These are phyloP conservation scores for Pterois miles DNA, from an alignment of 2,797 vertebrate genomes.

Conservation along the genomic window DNA sequence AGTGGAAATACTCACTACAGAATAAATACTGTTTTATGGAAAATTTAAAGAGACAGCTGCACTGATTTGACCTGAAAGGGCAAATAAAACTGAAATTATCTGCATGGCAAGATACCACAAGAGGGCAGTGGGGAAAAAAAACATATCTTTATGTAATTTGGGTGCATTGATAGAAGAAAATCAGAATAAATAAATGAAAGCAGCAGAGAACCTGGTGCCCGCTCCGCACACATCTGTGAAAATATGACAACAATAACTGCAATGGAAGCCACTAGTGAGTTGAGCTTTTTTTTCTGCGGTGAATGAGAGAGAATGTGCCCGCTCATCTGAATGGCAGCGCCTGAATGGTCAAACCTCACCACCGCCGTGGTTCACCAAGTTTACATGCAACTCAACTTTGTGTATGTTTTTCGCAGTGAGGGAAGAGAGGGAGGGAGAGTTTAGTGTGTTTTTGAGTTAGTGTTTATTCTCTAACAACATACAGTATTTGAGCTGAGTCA, in stretches of 20 bases:
- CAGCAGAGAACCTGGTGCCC: neutral
- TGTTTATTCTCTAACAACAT: neutral
- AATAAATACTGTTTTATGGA: neutral
- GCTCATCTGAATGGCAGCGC: slow-evolving; percentile 75
- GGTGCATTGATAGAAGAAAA: neutral
- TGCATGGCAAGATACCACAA: neutral
- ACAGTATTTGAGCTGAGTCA: neutral
- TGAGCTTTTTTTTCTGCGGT: slow-evolving; percentile 59
- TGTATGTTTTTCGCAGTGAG: slow-evolving; percentile 36
- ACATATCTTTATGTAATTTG: neutral
- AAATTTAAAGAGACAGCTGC: neutral
- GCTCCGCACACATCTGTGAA: slow-evolving; percentile 36
- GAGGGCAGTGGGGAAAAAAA: neutral
- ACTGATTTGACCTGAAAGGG: neutral
- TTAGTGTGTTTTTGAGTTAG: neutral
- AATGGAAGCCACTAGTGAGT: slow-evolving; percentile 71
- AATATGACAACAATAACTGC: slow-evolving; percentile 63
- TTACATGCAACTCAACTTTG: slow-evolving; percentile 53
- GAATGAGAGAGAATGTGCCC: slow-evolving; percentile 83
- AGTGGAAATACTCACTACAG: neutral
- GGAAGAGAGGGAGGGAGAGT: neutral
- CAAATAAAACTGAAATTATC: neutral
- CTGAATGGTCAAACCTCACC: slow-evolving; percentile 61
- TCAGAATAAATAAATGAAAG: neutral
- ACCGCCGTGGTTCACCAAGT: slow-evolving; percentile 75